Conservation (phyloP, 2,888 invertebrate genomes). For the Eulithis prunata region DNA sequence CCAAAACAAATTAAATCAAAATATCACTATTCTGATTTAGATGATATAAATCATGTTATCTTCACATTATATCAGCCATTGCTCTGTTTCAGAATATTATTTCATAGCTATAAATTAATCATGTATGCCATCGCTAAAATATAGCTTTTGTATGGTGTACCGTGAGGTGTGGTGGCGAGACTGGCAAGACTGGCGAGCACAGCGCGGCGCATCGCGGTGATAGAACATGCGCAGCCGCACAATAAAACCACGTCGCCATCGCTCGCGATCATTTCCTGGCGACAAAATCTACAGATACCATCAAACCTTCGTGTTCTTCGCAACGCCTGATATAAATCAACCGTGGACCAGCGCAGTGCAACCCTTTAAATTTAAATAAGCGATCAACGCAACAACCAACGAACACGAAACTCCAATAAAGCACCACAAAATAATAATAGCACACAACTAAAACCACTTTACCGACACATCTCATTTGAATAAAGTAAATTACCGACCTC, state of each 20-base stretch:
- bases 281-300: constrained; percentile 79
- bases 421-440: constrained; percentile 80
- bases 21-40: constrained; percentile 24
- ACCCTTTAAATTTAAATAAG: constrained; percentile 75
- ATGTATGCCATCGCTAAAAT: constrained; percentile 83
- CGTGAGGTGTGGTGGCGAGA: constrained; percentile 36
- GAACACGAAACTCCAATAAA: constrained; percentile 80
- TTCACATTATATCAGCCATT: constrained; percentile 74
- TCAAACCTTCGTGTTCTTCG: constrained; percentile 68
- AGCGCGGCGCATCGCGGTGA: constrained; percentile 64
- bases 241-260: constrained; percentile 64
- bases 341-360: constrained; percentile 53
- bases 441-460: constrained; percentile 76
- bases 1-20: background rate
- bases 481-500: constrained; percentile 74
- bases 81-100: constrained; percentile 70
- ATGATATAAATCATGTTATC: constrained; percentile 79
- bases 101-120: constrained; percentile 81
- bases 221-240: constrained; percentile 67
- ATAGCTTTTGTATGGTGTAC: constrained; percentile 72
- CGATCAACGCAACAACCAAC: constrained; percentile 61
- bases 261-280: constrained; percentile 77
- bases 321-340: constrained; percentile 74
- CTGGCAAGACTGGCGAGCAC: constrained; percentile 36
- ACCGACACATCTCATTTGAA: constrained; percentile 77